phyloP scores from a whole-genome alignment of 2,888 invertebrate species.

The Hydrotaea cyrtoneurina region DNA sequence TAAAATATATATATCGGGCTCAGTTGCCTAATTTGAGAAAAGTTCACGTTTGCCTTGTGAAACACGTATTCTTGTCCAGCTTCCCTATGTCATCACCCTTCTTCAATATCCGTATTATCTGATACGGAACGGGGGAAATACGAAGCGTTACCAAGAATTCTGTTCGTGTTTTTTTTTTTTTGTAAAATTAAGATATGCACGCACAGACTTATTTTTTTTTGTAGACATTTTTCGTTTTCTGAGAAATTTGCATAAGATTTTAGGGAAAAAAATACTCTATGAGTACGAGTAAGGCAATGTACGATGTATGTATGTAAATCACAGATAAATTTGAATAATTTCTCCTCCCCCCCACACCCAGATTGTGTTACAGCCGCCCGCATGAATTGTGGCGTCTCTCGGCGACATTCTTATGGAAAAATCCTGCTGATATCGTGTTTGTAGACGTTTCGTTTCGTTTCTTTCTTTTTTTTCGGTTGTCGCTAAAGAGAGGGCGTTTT shows the following conservation, averaged over 20 bases:
- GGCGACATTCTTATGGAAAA: slow-evolving; percentile 25
- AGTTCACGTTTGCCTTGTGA: too few species aligned
- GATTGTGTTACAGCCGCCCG: slow-evolving; percentile 58
- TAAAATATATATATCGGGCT: too few species aligned
- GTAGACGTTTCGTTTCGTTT: background rate
- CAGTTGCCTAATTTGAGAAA: too few species aligned
- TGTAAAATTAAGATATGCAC: slow-evolving; percentile 43
- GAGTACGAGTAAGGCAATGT: too few species aligned
- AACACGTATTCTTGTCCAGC: too few species aligned
- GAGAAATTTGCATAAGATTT: slow-evolving; percentile 62
- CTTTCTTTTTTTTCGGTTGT: background rate
- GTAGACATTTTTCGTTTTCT: slow-evolving; percentile 30
- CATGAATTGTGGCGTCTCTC: slow-evolving; percentile 41
- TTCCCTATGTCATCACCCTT: too few species aligned
- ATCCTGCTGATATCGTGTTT: slow-evolving; percentile 22
- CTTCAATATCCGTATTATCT: too few species aligned
- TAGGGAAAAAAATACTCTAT: background rate
- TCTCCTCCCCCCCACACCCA: background rate
- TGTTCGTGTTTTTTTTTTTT: background rate
- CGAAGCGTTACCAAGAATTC: too few species aligned
- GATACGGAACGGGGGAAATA: too few species aligned
- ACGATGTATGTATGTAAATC: background rate
- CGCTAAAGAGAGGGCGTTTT: slow-evolving; percentile 53
- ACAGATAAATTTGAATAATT: slow-evolving; percentile 43
- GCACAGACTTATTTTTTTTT: slow-evolving; percentile 44